Conservation (phyloP, 2,113 vertebrate genomes). For the Nanorana parkeri region DNA sequence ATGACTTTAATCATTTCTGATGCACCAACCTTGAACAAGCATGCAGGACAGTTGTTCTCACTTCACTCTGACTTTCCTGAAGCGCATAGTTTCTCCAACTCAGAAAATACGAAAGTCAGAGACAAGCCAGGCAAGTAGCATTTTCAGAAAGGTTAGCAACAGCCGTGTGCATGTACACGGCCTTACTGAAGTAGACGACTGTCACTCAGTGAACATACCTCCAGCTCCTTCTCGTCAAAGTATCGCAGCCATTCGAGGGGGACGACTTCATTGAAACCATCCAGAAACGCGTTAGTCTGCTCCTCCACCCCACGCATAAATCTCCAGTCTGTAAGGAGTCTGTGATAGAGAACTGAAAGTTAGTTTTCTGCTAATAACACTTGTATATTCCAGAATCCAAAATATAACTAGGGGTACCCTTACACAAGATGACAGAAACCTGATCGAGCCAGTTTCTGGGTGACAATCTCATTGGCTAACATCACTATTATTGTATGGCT, state of each 20-base stretch:
- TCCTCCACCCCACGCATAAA: constrained; percentile 95
- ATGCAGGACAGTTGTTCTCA: too few species aligned
- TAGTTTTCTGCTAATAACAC: neutral
- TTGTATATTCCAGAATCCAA: neutral
- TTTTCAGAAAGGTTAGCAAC: neutral
- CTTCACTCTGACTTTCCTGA: too few species aligned
- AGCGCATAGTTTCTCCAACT: too few species aligned
- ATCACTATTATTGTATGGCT: too few species aligned
- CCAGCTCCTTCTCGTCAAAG: constrained; percentile 96
- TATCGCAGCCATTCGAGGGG: constrained; percentile 96
- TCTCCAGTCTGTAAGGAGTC: constrained; percentile 95
- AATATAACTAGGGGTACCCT: neutral
- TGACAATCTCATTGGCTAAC: too few species aligned
- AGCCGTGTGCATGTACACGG: too few species aligned
- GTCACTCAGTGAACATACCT: constrained; percentile 71
- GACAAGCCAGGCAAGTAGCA: neutral
- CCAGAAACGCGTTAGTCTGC: constrained; percentile 96
- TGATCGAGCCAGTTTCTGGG: too few species aligned
- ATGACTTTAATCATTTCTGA: too few species aligned
- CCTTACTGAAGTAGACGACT: too few species aligned
- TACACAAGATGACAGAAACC: too few species aligned
- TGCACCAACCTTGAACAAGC: too few species aligned
- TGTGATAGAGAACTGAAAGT: constrained; percentile 60
- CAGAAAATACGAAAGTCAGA: too few species aligned
- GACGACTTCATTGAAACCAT: constrained; percentile 96